Base-by-base conservation (phyloP, 1,140 invertebrate species). In the Drosophila chauvacae region DNA sequence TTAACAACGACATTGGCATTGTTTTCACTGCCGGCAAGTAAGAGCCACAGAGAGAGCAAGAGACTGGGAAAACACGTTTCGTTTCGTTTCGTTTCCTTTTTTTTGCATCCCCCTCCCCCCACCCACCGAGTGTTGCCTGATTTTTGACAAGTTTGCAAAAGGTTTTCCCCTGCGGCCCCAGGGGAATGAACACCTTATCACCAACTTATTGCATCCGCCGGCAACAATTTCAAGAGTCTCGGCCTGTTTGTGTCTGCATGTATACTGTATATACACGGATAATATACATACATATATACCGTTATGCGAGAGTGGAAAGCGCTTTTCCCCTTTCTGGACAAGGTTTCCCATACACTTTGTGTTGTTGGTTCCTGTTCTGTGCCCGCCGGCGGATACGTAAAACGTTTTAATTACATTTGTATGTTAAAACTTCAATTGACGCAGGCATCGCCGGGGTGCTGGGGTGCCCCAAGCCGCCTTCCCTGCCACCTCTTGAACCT, bases 361-460 rank as follows among this genome's bases (percentile, higher is more conserved):
- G 79, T 73, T 83, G 66, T 60, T 80, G 81, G 65, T 65, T 87
- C 68, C 80, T 80, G 56, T 86, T 64, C 80, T 80, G 48, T 63
- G 80, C 83, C 85, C 66, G 77, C 74, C 50, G 86, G 85, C 85
- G 85, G 83, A 82, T 90, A 73, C 81, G 84, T 81, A 90, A 90
- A 90, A 90, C 85, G 85, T 90, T 90, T 90, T 90, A 90, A 90
- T 90, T 90, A 90, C 85, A 90, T 90, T 90, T 90, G 85, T 90
- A 85, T 90, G 86, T 90, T 90, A 90, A 88, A 90, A 90, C 85
- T 90, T 84, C 85, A 90, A 90, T 88, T 88, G 84, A 88, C 76
- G 84, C 69, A 76, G 61, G 73, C 64, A 58, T 20, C 11, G 68
- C 50, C 18, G 5, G 47, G 33, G 14, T 23, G 48, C 62, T 28